Evolutionary conservation across 2,113 vertebrate species (phyloP).

Genomic region (Catharus bicknelli): DNA sequence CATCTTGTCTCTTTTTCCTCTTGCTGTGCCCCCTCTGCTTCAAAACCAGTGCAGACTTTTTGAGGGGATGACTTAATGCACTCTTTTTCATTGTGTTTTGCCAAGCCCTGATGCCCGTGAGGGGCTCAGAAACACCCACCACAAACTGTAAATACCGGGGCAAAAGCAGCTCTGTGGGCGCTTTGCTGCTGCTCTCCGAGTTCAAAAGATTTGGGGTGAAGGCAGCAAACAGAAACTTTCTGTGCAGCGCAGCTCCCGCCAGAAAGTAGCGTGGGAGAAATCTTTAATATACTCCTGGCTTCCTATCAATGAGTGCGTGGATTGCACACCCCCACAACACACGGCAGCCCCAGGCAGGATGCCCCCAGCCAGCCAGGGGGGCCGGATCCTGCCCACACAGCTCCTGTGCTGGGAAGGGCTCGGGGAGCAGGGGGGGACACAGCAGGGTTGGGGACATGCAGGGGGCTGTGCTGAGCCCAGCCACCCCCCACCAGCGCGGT

Average conservation of each 20-base stretch:
- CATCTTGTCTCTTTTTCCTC: neutral
- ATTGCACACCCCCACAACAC: conserved; percentile 14
- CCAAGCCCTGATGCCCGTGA: neutral
- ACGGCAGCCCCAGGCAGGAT: neutral
- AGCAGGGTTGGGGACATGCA: neutral
- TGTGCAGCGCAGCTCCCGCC: neutral
- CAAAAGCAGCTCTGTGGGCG: neutral
- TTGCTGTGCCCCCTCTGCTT: neutral
- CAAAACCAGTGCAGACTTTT: neutral
- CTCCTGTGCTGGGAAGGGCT: neutral
- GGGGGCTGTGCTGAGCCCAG: neutral
- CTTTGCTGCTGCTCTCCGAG: neutral
- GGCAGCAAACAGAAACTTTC: conserved; percentile 21
- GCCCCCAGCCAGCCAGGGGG: neutral
- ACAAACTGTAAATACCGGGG: neutral
- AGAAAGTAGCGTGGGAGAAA: conserved; percentile 33
- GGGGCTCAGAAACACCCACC: neutral
- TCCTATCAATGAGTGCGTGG: conserved; percentile 6
- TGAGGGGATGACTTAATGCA: fast-evolving
- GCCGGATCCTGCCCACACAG: neutral
- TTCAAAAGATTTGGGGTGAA: conserved; percentile 17
- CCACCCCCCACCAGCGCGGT: neutral
- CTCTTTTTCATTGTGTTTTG: neutral
- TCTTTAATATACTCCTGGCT: conserved; percentile 51
- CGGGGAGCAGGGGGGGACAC: neutral